Evolutionary conservation across 1,140 invertebrate genomes (phyloP), one percentile per base, ranked within the genome.

Genomic region (Hetaerina americana): DNA sequence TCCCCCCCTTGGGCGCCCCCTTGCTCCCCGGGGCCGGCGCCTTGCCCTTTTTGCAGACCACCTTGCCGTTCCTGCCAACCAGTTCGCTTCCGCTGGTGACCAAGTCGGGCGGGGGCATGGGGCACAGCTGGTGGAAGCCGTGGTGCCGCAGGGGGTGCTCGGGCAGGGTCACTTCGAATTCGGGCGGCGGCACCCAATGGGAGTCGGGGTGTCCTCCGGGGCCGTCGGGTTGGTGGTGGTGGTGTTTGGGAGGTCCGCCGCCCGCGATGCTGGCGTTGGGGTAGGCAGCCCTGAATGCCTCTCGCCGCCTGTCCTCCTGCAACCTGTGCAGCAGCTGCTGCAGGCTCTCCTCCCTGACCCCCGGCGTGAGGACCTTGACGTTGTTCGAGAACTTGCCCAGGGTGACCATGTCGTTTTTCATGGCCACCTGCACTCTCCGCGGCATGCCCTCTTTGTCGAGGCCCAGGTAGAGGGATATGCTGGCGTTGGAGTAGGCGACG

Each of bases 81-180:
- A 57, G 10, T n/a, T 57, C 40, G 40, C 40, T 57, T 12, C 40
- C 40, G 10, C 40, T 57, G 40, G 40, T 57, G 1, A 57, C 40
- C 40, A 57, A 18, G 40, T 57, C 40, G 1, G 31, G 70, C 24
- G 6, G 70, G 5, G 70, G 26, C 28, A 26, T 66, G 18, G 66
- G 71, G 27, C 67, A 66, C 22, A 40, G 71, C 26, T 29, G 72
- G 69, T 71, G 72, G 27, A 70, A 70, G 68, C 72, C 72, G 29
- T 72, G 68, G 24, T 71, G 72, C 27, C 70, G 15, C 26, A 73
- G 6, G 2, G 68, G 69, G 22, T 72, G 66, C 27, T 69, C 24
- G 5, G 27, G 24, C 26, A 24, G 22, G 10, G 40, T 57, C 15
- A 57, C 40, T n/a, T n/a, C n/a, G n/a, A n/a, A n/a, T n/a, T n/a